Percentiles rank a stretch among this genome's conserved stretches.
Conservation (phyloP, 2,113 vertebrate genomes). For the Bos indicus region DNA sequence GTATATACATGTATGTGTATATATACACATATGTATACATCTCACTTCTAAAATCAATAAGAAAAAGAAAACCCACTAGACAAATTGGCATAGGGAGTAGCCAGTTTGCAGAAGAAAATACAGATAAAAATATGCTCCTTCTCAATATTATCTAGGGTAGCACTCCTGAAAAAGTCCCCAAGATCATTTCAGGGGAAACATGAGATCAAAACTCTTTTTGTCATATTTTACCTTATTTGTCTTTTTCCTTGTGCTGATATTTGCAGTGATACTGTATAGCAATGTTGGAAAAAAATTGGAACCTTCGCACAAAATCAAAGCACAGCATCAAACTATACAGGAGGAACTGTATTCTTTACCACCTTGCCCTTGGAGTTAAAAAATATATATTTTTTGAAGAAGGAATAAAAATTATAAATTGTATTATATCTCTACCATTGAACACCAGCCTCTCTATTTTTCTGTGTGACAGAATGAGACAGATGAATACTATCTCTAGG, state of each 20-base stretch:
- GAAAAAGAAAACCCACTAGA: background rate
- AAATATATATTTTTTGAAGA: background rate
- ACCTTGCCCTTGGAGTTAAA: background rate
- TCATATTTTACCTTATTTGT: background rate
- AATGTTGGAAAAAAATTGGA: background rate
- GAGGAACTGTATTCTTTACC: background rate
- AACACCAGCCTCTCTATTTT: background rate
- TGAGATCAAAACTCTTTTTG: background rate
- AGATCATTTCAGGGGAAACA: background rate
- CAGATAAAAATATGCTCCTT: background rate
- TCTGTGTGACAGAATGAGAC: background rate
- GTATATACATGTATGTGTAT: background rate
- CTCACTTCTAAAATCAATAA: background rate
- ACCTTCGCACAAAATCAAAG: background rate
- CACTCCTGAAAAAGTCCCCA: background rate
- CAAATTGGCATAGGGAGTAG: background rate
- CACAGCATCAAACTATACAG: accelerated
- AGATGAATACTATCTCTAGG: background rate
- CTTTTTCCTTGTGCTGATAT: background rate
- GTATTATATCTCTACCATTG: background rate
- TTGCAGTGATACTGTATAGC: background rate
- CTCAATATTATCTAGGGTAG: background rate
- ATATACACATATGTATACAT: background rate
- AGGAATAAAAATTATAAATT: background rate
- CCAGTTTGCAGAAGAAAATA: background rate